Base-by-base conservation (phyloP, 2,888 invertebrate species). In the Athalia rosae region DNA sequence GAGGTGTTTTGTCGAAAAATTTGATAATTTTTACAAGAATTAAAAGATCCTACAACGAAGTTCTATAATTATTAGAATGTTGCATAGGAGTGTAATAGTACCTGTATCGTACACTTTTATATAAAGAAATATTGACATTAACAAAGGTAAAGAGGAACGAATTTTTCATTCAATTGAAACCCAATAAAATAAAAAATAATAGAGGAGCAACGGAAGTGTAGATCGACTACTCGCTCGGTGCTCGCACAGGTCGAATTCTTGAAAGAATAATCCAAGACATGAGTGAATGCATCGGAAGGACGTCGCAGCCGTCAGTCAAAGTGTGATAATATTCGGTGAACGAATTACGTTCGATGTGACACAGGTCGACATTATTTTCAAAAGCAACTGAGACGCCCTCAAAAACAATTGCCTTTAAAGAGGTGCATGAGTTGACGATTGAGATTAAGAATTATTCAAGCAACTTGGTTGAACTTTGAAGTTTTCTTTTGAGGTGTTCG, bases 261-360 rank as follows among this genome's bases (percentile, higher is more conserved):
- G 62, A 13, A 8, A 71, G 13, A n/a, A 43, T 58, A 43, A 15
- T 71, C 56, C 58, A 71, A 58, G 58, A 13, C 4, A 71, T 71
- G 45, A 58, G 71, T 71, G 58, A 58, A 71, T 45, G 58, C 9
- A 43, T 71, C 9, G 45, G 53, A n/a, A 47, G 41, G 28, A 67
- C 15, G 48, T 41, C 11, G 53, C 11, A 53, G 67, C 53, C 53
- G 67, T 28, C 67, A 50, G 28, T 28, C 41, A 11, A 50, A 28
- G 67, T 28, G 48, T 64, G 47, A 64, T 67, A 53, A 28, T 53
- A 11, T 53, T n/a, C 28, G 67, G 5, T 53, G 7, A 9, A 71
- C n/a, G 41, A 58, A 71, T 56, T 50, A 71, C 56, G 43, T 43
- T 71, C 8, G 58, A 58, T 78, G 67, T 64, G 61, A 59, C 43